A percentile compares a stretch with the other conserved stretches of the same genome.
Evolutionary conservation across 2,113 vertebrate species (phyloP).

Genomic region (Microtus richardsoni): DNA sequence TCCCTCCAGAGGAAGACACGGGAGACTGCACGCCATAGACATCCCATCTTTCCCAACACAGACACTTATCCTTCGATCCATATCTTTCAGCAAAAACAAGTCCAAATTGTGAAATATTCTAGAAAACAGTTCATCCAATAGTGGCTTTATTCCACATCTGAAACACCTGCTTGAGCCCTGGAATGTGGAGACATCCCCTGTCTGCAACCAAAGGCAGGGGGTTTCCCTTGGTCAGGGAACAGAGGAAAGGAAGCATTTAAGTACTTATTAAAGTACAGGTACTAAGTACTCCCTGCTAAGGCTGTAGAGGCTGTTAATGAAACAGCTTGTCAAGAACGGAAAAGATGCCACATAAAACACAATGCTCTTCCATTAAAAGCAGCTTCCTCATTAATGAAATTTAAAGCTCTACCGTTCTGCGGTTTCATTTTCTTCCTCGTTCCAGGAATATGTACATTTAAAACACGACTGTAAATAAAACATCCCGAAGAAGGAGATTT

Average conservation of each 20-base stretch:
- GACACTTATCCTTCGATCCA: neutral
- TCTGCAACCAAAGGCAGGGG: neutral
- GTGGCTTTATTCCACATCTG: neutral
- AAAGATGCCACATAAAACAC: conserved; percentile 15
- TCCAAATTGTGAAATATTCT: neutral
- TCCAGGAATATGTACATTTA: neutral
- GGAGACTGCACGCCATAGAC: neutral
- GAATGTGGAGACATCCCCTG: neutral
- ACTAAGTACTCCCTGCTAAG: neutral
- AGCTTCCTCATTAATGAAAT: conserved; percentile 56
- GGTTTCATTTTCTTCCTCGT: conserved; percentile 15
- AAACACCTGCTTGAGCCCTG: neutral
- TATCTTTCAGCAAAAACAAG: neutral
- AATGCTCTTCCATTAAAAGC: conserved; percentile 27
- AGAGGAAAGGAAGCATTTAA: conserved; percentile 2
- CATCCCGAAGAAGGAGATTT: neutral
- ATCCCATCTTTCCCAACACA: neutral
- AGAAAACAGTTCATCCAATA: neutral
- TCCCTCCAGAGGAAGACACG: neutral
- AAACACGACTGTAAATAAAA: conserved; percentile 17
- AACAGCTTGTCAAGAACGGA: neutral
- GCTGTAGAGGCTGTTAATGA: neutral
- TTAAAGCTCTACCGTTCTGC: neutral
- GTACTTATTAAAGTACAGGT: no score
- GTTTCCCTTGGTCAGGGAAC: neutral